phyloP scores from a whole-genome alignment of 2,888 invertebrate species.

The Tromatobia lineatoria region DNA sequence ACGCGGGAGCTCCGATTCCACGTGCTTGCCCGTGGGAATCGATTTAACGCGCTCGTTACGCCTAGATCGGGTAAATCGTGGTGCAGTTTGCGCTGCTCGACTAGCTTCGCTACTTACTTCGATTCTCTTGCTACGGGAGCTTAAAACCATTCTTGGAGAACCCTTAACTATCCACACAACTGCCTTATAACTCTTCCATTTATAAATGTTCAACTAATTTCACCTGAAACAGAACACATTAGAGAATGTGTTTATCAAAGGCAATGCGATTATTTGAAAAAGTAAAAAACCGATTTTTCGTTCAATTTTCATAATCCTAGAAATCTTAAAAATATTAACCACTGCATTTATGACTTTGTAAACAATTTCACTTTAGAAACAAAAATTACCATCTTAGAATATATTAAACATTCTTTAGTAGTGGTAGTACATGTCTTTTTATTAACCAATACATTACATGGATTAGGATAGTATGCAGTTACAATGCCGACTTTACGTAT shows the following conservation, averaged over 20 bases:
- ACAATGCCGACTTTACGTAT: no score
- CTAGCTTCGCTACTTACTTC: background rate
- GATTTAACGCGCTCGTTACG: slow-evolving; percentile 70
- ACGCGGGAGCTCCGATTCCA: slow-evolving; percentile 69
- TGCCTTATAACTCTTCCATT: background rate
- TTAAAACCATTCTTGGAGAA: background rate
- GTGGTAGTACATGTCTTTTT: no score
- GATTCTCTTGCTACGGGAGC: background rate
- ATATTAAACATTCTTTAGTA: no score
- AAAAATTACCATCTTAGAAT: no score
- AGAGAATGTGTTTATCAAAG: background rate
- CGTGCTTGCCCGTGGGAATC: slow-evolving; percentile 70
- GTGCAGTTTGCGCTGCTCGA: background rate
- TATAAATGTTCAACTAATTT: background rate
- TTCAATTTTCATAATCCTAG: no score
- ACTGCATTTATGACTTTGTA: no score
- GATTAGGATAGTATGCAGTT: no score
- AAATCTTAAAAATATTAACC: no score
- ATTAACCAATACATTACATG: no score
- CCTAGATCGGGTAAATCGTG: slow-evolving; percentile 66
- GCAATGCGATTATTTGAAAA: no score
- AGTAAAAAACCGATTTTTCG: no score
- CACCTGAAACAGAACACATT: background rate
- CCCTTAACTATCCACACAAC: background rate
- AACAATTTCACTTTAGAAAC: no score